Evolutionary conservation across 2,888 invertebrate genomes (phyloP), one percentile per base, ranked within the genome.

Genomic region (Tuberolachnus salignus): DNA sequence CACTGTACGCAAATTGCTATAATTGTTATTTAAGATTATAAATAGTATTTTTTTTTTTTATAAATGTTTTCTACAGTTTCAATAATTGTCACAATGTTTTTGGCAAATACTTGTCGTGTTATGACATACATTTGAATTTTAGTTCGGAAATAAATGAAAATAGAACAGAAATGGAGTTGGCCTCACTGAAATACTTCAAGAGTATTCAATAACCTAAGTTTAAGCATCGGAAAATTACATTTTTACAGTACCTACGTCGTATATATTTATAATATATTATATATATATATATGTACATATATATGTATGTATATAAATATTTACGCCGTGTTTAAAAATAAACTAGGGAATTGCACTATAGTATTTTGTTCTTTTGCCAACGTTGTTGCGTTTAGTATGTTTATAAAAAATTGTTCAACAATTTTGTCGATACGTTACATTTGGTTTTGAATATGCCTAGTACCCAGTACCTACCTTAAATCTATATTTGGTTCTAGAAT

Each of bases 291-390:
- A 44, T 23, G 16, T 44, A 23, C 23, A 70, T 10, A 66, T 46
- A 23, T 23, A 21, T 23, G 6, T 19, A 11, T 10, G 10, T 19
- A 21, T 44, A 8, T 6, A 13, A 21, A 21, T n/a, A 44, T 44
- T 44, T 19, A 21, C 46, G 21, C 46, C 44, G 14, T 0, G 23
- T 70, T 23, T 70, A 70, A 57, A 70, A 70, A 70, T 70, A 70
- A 70, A 57, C n/a, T n/a, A 70, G 70, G 21, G 23, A 16, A 44
- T n/a, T 6, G 19, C n/a, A 19, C 51, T 69, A 1, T 46, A 57
- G 21, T 44, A 23, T 57, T 57, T 70, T 70, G 44, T 44, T 16
- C 2, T 23, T 23, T 23, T 70, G 70, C 70, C 70, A 70, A 46
- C 21, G 1, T 34, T 34, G 34, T 34, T 34, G 34, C n/a, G n/a